These are phyloP conservation scores for Prosapia bicincta DNA, from an alignment of 2,888 invertebrate genomes.

Conservation along the genomic window DNA sequence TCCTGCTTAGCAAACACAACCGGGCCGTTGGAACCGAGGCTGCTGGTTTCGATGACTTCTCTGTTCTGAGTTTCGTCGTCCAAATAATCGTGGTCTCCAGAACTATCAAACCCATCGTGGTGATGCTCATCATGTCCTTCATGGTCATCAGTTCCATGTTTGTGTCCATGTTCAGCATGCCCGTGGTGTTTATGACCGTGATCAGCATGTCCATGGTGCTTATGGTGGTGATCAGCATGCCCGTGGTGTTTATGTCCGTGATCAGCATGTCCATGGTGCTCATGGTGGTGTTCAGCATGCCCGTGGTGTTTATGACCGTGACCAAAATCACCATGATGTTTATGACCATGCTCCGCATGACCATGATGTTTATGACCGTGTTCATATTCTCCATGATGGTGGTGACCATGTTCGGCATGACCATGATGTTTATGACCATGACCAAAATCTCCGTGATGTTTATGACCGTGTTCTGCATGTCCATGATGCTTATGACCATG, in stretches of 20 bases:
- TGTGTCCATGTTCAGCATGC: conserved; percentile 4
- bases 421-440: conserved; percentile 11
- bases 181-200: conserved; percentile 9
- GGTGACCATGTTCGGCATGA: background rate
- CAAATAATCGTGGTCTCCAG: conserved; percentile 7
- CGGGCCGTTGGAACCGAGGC: background rate
- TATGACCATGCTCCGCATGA: conserved; percentile 2
- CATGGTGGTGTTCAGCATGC: background rate
- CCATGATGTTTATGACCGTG: conserved; percentile 13
- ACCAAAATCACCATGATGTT: background rate
- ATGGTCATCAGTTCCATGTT: background rate
- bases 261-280: conserved; percentile 6
- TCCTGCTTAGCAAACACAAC: background rate
- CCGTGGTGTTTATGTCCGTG: background rate
- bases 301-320: conserved; percentile 11
- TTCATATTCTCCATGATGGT: conserved; percentile 4
- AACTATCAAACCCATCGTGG: conserved; percentile 26
- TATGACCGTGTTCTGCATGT: conserved; percentile 2
- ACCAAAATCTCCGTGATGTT: background rate
- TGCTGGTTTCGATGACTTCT: background rate
- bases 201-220: conserved; percentile 6
- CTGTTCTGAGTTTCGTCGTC: background rate
- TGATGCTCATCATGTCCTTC: conserved; percentile 23
- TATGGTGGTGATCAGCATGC: background rate
- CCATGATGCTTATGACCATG: conserved; percentile 11